Conservation (phyloP, 2,113 vertebrate species). For the Pycnonotus jocosus region DNA sequence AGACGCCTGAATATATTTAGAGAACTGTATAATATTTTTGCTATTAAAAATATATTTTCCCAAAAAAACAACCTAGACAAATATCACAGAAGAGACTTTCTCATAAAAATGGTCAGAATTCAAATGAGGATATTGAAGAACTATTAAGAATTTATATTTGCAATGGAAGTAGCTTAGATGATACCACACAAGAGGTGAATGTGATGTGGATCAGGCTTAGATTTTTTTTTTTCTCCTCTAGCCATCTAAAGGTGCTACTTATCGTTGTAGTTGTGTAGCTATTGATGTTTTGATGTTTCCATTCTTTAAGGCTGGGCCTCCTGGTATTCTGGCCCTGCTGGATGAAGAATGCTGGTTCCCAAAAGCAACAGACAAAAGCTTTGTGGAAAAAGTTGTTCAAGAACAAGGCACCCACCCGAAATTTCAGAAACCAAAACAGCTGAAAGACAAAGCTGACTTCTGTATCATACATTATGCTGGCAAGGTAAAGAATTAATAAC, state of each 20-base stretch:
- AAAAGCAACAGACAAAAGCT: slow-evolving; percentile 97
- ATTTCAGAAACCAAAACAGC: slow-evolving; percentile 96
- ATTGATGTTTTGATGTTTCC: neutral
- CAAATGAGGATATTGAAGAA: neutral
- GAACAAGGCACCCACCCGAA: slow-evolving; percentile 95
- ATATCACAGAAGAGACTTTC: neutral
- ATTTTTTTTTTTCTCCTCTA: neutral
- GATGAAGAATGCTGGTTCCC: slow-evolving; percentile 99
- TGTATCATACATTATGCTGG: slow-evolving; percentile 97
- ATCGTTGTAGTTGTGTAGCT: neutral
- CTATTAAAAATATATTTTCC: neutral
- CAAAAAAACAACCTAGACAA: neutral
- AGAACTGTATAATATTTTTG: neutral
- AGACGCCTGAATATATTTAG: neutral
- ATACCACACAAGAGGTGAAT: neutral
- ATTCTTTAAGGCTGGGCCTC: slow-evolving; percentile 84
- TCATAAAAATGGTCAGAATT: neutral
- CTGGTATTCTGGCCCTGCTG: slow-evolving; percentile 91
- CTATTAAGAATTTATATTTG: neutral
- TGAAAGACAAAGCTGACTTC: slow-evolving; percentile 98
- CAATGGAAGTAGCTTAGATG: neutral
- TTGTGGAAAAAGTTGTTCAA: slow-evolving; percentile 95
- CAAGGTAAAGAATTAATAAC: slow-evolving; percentile 79
- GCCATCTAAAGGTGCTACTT: neutral
- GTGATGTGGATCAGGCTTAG: neutral